These are phyloP conservation scores for Phalacrocorax pelagicus DNA, from an alignment of 2,113 vertebrate genomes.

Conservation along the genomic window DNA sequence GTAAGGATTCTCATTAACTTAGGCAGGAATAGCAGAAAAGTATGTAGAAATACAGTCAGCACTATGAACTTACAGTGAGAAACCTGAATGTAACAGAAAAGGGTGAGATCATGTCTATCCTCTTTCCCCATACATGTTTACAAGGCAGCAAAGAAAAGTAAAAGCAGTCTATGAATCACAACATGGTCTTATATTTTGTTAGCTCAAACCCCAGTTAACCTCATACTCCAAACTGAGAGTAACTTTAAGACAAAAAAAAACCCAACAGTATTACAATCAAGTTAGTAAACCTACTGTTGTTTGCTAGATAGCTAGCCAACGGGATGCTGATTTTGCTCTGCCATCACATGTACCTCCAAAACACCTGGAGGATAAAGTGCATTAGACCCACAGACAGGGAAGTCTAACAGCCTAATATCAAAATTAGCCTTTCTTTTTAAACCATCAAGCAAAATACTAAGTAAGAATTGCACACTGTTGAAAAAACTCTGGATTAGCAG, in stretches of 20 bases:
- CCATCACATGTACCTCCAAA: not conserved
- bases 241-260: not conserved
- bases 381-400: not conserved
- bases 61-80: not conserved
- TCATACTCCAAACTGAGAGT: not conserved
- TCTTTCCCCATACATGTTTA: not conserved
- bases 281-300: not conserved
- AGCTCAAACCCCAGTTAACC: not conserved
- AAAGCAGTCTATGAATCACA: not conserved
- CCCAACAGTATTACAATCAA: not conserved
- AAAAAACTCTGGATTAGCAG: not conserved
- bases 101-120: not conserved
- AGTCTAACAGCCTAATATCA: not conserved
- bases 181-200: not conserved
- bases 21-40: not conserved
- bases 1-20: not conserved
- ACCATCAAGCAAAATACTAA: too few relatives aligned
- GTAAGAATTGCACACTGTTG: not conserved
- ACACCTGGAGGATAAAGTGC: not conserved
- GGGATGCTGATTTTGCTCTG: not conserved
- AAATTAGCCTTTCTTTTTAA: not conserved
- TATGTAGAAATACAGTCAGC: not conserved
- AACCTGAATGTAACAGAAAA: not conserved
- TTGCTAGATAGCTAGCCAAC: not conserved
- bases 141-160: not conserved